Evolutionary conservation across 1,140 invertebrate species (phyloP), one percentile per base, ranked within the genome.

Genomic region (Bombus turneri): DNA sequence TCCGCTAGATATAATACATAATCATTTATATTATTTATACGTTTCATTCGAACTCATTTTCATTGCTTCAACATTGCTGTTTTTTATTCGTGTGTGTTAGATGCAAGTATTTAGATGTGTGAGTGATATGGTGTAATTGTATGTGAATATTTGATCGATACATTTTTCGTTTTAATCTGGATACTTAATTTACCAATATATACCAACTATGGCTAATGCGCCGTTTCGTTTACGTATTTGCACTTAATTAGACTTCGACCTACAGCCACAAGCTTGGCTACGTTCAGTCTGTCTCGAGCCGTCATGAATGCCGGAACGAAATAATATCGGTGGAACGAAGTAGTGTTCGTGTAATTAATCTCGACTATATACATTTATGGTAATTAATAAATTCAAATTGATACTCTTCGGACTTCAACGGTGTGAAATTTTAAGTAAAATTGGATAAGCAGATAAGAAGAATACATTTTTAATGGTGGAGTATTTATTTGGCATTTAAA

Each of bases 211-310:
- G 28, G 9, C 47, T 28, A 13, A 53, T 9, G 39, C 1, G 5
- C n/a, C 15, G 53, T 43, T 62, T 74, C 25, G 6, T 86, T 72
- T 75, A 53, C 31, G 22, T 59, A 77, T 82, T 73, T 75, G 28
- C 68, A 59, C 31, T 64, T 82, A 74, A 66, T 82, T 86, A 74
- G 71, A 81, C 79, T 73, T 81, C n/a, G 39, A 34, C 72, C 22
- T 41, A 22, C n/a, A 41, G 39, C n/a, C 79, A 13, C 34, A 47
- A 28, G 25, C 9, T 12, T 3, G 4, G 18, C 0, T 28, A 31
- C 57, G 34, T 43, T 62, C 37, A 73, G 69, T 81, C 37, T 41
- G 13, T 37, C 18, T 9, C n/a, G 22, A 74, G 13, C 69, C 39
- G 25, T 62, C 53, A 9, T 6, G n/a, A 43, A 34, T 71, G n/a